A percentile compares a stretch with the other conserved stretches of the same genome.
These are phyloP conservation scores for Cephus nigrinus DNA, from an alignment of 2,888 invertebrate genomes.

Conservation along the genomic window DNA sequence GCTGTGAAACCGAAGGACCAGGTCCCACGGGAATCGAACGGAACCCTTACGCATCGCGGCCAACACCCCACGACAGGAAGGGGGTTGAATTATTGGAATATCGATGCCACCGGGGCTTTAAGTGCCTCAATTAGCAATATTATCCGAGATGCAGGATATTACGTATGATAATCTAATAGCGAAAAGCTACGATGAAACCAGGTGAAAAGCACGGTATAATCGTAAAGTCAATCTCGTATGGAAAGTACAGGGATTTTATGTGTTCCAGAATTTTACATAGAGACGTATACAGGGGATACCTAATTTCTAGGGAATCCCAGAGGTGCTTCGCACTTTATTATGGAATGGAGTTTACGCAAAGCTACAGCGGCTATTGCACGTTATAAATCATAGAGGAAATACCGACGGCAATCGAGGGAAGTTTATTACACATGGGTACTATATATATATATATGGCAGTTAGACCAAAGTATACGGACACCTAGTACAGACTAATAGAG, in stretches of 20 bases:
- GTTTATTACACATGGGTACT: not conserved
- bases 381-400: not conserved
- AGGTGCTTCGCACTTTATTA: not conserved
- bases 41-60: slow-evolving; percentile 54
- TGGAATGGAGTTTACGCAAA: not conserved
- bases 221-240: not conserved
- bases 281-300: not conserved
- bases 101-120: slow-evolving; percentile 59
- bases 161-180: not conserved
- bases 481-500: not conserved
- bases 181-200: not conserved
- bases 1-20: slow-evolving; percentile 58
- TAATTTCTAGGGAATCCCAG: not conserved
- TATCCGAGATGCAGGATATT: not conserved
- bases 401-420: not conserved
- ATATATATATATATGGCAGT: not conserved
- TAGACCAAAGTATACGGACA: not conserved
- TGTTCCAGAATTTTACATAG: not conserved
- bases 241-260: not conserved
- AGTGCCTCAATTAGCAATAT: slow-evolving; percentile 58
- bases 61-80: slow-evolving; percentile 42
- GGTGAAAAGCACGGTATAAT: not conserved
- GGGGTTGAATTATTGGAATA: slow-evolving; percentile 63
- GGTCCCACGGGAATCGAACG: slow-evolving; percentile 62
- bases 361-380: not conserved